Conservation (phyloP, 2,113 vertebrate genomes). For the Chionis minor region DNA sequence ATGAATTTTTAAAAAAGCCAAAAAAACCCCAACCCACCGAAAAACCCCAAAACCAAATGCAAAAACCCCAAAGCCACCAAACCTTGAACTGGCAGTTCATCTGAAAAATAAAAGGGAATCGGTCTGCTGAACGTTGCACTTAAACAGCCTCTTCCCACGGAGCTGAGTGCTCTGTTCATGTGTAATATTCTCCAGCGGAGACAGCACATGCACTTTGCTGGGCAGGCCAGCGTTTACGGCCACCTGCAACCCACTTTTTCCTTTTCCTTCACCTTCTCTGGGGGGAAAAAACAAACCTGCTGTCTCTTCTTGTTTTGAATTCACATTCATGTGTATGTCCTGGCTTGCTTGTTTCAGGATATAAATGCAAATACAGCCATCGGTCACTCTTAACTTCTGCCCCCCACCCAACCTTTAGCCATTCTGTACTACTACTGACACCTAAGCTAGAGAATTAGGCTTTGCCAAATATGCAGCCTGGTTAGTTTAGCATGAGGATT, state of each 20-base stretch:
- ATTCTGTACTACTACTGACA: neutral
- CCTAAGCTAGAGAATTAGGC: slow-evolving; percentile 11
- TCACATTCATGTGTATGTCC: neutral
- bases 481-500: slow-evolving; percentile 19
- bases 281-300: neutral
- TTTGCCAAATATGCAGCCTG: neutral
- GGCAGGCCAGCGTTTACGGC: neutral
- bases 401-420: neutral
- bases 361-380: neutral
- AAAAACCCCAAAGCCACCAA: neutral
- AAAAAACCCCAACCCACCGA: neutral
- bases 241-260: neutral
- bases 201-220: slow-evolving; percentile 64
- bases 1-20: neutral
- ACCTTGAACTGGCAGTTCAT: neutral
- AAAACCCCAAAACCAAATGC: neutral
- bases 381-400: neutral
- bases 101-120: neutral
- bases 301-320: neutral
- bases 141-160: slow-evolving; percentile 33
- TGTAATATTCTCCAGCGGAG: slow-evolving; percentile 51
- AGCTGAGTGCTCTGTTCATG: slow-evolving; percentile 40
- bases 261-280: neutral
- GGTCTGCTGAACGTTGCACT: slow-evolving; percentile 32
- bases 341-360: neutral